Conservation (phyloP, 2,888 invertebrate genomes). For the Drosophila yooni region DNA sequence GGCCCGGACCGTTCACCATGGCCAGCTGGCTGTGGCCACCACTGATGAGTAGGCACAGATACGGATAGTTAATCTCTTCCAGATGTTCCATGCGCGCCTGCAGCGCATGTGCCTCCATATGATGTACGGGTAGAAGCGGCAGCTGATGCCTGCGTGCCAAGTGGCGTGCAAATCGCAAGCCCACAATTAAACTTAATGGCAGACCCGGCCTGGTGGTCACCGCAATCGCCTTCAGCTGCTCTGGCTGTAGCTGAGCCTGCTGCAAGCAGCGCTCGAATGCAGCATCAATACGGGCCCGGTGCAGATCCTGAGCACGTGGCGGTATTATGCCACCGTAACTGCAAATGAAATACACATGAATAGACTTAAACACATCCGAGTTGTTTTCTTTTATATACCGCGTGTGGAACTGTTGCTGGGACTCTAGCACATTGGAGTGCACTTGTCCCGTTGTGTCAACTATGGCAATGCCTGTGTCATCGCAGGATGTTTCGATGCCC, state of each 20-base stretch:
- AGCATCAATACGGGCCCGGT: constrained; percentile 90
- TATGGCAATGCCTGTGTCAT: constrained; percentile 97
- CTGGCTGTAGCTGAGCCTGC: constrained; percentile 87
- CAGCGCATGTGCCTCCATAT: constrained; percentile 99
- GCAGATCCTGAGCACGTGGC: constrained; percentile 92
- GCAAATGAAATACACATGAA: not conserved
- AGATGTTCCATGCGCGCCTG: constrained; percentile 90
- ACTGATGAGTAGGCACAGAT: constrained; percentile 94
- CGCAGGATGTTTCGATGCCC: constrained; percentile 99
- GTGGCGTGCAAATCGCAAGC: constrained; percentile 92
- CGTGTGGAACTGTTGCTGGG: constrained; percentile 91
- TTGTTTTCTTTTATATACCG: constrained; percentile 85
- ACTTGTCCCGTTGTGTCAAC: constrained; percentile 89
- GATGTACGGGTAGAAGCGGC: constrained; percentile 97
- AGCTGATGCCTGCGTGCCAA: constrained; percentile 88
- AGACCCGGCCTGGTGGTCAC: constrained; percentile 94
- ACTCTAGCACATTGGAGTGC: constrained; percentile 92
- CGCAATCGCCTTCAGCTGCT: constrained; percentile 94
- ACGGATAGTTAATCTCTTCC: constrained; percentile 91
- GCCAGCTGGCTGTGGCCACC: constrained; percentile 96
- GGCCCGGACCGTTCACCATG: constrained; percentile 89
- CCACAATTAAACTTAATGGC: constrained; percentile 90
- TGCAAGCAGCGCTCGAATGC: constrained; percentile 90
- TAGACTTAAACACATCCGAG: not conserved
- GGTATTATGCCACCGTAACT: constrained; percentile 93